Conservation (phyloP, 2,888 invertebrate species). For the Sinopyrophorus schimmeli region DNA sequence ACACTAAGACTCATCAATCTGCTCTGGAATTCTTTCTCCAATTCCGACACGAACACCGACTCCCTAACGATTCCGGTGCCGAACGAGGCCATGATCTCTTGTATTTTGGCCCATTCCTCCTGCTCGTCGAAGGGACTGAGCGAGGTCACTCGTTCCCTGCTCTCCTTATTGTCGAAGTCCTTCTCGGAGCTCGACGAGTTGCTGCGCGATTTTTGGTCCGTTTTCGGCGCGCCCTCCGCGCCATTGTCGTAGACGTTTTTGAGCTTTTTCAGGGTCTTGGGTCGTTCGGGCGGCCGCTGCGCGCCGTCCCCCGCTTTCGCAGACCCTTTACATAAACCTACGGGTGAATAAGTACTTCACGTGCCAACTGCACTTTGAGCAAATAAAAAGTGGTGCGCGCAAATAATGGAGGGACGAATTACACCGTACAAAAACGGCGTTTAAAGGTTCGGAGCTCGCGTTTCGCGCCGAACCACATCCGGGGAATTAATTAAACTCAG, state of each 20-base stretch:
- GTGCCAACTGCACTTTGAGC: constrained; percentile 15
- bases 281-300: constrained; percentile 67
- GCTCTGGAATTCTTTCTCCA: constrained; percentile 78
- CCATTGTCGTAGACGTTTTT: constrained; percentile 72
- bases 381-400: constrained; percentile 18
- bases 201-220: constrained; percentile 49
- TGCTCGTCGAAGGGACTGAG: constrained; percentile 91
- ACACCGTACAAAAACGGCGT: constrained; percentile 15
- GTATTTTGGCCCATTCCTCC: constrained; percentile 96
- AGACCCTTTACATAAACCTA: constrained; percentile 83
- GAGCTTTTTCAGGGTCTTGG: constrained; percentile 74
- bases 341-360: constrained; percentile 42
- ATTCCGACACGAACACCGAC: constrained; percentile 76
- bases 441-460: constrained; percentile 11
- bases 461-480: constrained; percentile 14
- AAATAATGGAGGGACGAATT: constrained; percentile 23
- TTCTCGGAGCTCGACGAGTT: constrained; percentile 49
- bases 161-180: constrained; percentile 58
- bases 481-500: constrained; percentile 42
- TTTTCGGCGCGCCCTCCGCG: constrained; percentile 45
- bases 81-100: constrained; percentile 93
- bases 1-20: constrained; percentile 69
- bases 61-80: constrained; percentile 81
- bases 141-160: constrained; percentile 61
- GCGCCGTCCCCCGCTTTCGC: constrained; percentile 69